Evolutionary conservation across 2,113 vertebrate species (phyloP), one percentile per base, ranked within the genome.

Genomic region (Heterotilapia buettikoferi): DNA sequence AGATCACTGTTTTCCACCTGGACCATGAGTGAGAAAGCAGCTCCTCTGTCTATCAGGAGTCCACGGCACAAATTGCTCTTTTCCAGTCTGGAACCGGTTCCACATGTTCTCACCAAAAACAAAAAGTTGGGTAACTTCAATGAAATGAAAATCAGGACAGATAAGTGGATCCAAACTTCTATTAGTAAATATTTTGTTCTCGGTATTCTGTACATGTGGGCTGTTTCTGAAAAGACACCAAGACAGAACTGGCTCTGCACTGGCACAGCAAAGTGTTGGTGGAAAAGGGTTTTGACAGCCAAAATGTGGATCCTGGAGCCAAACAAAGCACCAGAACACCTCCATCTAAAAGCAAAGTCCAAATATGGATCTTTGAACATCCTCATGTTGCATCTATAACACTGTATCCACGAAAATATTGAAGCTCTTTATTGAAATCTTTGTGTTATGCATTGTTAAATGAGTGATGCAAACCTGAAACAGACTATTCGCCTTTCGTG

Each of bases 91-190:
- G 40, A 73, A 73, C 24, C 0, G 1, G 0, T 47, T 73, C 6
- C 40, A 73, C 68, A 1, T 26, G 43, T 68, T 68, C 21, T 9
- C 14, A 1, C 14, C 68, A 73, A 73, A 73, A 45, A 45, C 14
- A 6, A 73, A 73, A 24, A 73, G 59, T 33, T 63, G 3, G 0
- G 29, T 63, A 63, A 36, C 18, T 36, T 63, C 4, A 63, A 7
- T 12, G 9, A 63, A 63, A 36, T 3, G 33, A 0, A 66, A 66
- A n/a, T 38, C 10, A n/a, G 61, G 0, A 38, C 33, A n/a, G 33
- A 66, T 66, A 13, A 66, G 19, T 66, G 6, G 33, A 66, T 66
- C 18, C 68, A 29, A 73, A 45, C 68, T 47, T 76, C 0, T 76
- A 6, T 18, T 3, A 63, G 59, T 63, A 63, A 63, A 63, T 63